Evolutionary conservation across 2,888 invertebrate species (phyloP), one percentile per base, ranked within the genome.

Genomic region (Microdon myrmicae): DNA sequence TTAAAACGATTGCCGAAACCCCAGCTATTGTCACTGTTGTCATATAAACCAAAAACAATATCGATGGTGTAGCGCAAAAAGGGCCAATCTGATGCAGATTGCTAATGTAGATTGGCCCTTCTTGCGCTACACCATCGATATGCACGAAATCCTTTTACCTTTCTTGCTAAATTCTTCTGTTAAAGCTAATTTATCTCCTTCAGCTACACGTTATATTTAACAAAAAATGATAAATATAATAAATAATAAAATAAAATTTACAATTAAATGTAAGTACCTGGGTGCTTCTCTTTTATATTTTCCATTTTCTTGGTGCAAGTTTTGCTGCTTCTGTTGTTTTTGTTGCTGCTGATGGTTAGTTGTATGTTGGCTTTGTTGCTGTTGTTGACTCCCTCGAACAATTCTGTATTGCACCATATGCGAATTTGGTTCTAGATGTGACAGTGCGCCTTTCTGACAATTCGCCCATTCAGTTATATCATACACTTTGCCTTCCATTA

Each of bases 381-480:
- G 77, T 32, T 79, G 77, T 47, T 79, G 78, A 10, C 78, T 78
- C 16, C 80, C 79, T 7, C 79, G 75, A 22, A 80, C 80, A 69
- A 80, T 80, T 28, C 80, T 78, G 72, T 79, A 80, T 79, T 94
- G 94, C 61, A 96, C 94, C 79, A 90, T 88, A 82, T 96, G 95
- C 60, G 91, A 90, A 81, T 95, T 93, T 8, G 94, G 91, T 80
- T 91, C 88, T 69, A 96, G 83, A 81, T 95, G 94, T 16, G 79
- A 76, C 26, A 80, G 67, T 3, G 80, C 80, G n/a, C 80, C 79
- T 53, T 79, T 79, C 55, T 96, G 94, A 80, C 96, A 96, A 68
- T 92, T 90, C 13, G 96, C 96, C 96, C 96, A 96, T 80, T 96
- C 94, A 32, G 95, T 96, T 72, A 97, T 95, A 81, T 96, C 94